Base-by-base conservation (phyloP, 2,797 vertebrate species). In the Pygocentrus nattereri region DNA sequence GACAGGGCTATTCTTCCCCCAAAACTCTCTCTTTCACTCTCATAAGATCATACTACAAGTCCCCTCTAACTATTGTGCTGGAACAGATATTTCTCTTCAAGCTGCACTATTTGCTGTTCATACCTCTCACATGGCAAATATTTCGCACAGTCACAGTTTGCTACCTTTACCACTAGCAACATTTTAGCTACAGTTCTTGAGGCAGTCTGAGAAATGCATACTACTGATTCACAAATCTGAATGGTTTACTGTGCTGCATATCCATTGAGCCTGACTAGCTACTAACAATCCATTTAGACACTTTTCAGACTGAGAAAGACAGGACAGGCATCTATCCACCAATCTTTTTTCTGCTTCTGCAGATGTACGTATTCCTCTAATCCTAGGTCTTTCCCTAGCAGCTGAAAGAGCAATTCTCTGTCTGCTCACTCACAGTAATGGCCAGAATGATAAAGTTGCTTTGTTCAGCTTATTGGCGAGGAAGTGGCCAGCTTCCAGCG, bases 391-490 rank as follows among this genome's bases (percentile, higher is more conserved):
- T 76, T 82, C 58, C 30, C 68, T 76, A 78, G 81, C 50, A 83
- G 75, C 82, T 83, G 84, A 87, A 85, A 83, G 52, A 82, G 80
- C 71, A 81, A 69, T 80, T 80, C 78, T 82, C 71, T 69, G 58
- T 61, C 71, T 78, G 38, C 74, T 83, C 67, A 72, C 61, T 84
- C 69, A 54, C 61, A 64, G 83, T 80, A 82, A 88, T 72, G 76
- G 69, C 72, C 73, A 67, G 77, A 65, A 83, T 88, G 81, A 88
- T 83, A 76, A 85, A 82, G 79, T 77, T 83, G 70, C 79, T 79
- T 84, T 79, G 74, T 80, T 84, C 76, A 80, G 56, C 79, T 78
- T 75, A 82, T 83, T 86, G 85, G 81, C 79, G 81, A 67, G 49
- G 59, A 44, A 58, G 31, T 59, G 79, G 74, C 41, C 41, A 69